A percentile compares a stretch with the other conserved stretches of the same genome.
Conservation (phyloP, 1,140 invertebrate genomes). For the Diabrotica undecimpunctata region DNA sequence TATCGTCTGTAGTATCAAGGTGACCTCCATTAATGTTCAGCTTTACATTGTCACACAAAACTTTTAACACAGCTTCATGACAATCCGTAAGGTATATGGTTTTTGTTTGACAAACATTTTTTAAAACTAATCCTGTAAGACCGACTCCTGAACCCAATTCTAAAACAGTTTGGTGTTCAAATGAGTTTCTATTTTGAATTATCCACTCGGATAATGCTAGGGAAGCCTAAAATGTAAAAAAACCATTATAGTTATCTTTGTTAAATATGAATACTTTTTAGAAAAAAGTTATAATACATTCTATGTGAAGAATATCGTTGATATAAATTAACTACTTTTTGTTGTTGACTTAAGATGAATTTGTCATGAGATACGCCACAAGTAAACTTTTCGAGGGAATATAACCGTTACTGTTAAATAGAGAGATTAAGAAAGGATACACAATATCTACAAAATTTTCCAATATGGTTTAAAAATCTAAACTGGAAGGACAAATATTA, state of each 20-base stretch:
- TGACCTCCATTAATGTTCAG: slow-evolving; percentile 40
- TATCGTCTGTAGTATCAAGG: too few relatives aligned
- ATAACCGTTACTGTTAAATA: too few relatives aligned
- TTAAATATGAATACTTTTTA: neutral
- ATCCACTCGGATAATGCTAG: slow-evolving; percentile 55
- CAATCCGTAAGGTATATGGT: slow-evolving; percentile 54
- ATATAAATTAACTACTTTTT: too few relatives aligned
- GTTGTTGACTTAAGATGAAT: too few relatives aligned
- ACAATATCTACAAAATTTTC: too few relatives aligned
- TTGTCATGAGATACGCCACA: too few relatives aligned
- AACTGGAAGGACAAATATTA: too few relatives aligned
- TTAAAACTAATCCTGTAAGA: slow-evolving; percentile 51
- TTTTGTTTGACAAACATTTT: slow-evolving; percentile 49
- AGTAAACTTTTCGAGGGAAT: too few relatives aligned
- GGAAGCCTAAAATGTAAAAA: slow-evolving; percentile 44
- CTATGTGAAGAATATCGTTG: too few relatives aligned
- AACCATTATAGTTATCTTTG: neutral
- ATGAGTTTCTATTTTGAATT: slow-evolving; percentile 43
- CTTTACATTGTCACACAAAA: slow-evolving; percentile 49
- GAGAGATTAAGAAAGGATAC: too few relatives aligned
- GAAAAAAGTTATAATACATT: too few relatives aligned
- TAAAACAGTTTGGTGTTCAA: slow-evolving; percentile 50
- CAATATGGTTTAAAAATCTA: too few relatives aligned
- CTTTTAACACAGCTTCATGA: slow-evolving; percentile 51
- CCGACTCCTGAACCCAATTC: slow-evolving; percentile 59